Percentiles rank a stretch among this genome's conserved stretches.
Conservation (phyloP, 2,888 invertebrate genomes). For the Meliscaeva auricollis region DNA sequence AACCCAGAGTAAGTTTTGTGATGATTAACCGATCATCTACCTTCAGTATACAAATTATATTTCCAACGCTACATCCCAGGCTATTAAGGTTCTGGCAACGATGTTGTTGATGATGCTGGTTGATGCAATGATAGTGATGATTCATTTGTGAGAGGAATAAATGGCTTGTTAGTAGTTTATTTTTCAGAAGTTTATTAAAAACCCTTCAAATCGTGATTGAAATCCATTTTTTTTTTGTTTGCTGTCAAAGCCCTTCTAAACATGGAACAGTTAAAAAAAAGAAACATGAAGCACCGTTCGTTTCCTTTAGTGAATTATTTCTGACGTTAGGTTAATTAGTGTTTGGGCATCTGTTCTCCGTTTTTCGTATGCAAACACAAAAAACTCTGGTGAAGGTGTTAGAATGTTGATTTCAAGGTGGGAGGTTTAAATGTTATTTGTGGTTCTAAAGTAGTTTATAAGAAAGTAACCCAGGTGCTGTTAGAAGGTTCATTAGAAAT, state of each 20-base stretch:
- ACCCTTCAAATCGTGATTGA: constrained; percentile 57
- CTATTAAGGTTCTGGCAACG: not conserved
- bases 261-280: not conserved
- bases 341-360: constrained; percentile 1
- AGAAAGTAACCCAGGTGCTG: constrained; percentile 27
- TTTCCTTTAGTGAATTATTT: constrained; percentile 18
- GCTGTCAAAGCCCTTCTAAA: not conserved
- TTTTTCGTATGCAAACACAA: constrained; percentile 8
- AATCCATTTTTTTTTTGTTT: constrained; percentile 2
- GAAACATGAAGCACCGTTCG: constrained; percentile 26
- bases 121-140: constrained; percentile 5
- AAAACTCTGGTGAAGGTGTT: constrained; percentile 33
- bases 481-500: constrained; percentile 1
- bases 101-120: constrained; percentile 25
- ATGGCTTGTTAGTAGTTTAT: constrained; percentile 45
- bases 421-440: constrained; percentile 14
- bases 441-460: not conserved
- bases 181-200: constrained; percentile 40
- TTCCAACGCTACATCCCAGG: not conserved
- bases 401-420: constrained; percentile 30
- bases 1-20: too few relatives aligned
- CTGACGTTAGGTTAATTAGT: constrained; percentile 49
- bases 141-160: not conserved
- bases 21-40: not conserved
- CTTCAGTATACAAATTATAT: too few relatives aligned